These are phyloP conservation scores for Lucilia sericata DNA, from an alignment of 1,140 invertebrate species.

Conservation along the genomic window DNA sequence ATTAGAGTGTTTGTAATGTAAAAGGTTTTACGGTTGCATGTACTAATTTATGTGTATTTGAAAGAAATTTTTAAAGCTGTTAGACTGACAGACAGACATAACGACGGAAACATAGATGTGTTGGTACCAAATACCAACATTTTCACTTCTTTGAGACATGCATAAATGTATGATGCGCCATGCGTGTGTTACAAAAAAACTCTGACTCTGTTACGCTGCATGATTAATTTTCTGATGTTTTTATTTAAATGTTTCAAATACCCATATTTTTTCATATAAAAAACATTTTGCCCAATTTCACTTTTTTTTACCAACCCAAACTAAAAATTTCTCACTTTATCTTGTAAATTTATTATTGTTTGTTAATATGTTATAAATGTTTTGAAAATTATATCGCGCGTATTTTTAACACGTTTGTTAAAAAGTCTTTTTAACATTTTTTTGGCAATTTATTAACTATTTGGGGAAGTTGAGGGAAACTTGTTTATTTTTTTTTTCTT, in stretches of 20 bases:
- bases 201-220: neutral
- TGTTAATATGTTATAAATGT: conserved; percentile 24
- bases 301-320: too few species aligned
- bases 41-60: too few species aligned
- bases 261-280: neutral
- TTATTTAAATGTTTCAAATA: neutral
- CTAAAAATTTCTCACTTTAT: neutral
- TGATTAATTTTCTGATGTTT: neutral
- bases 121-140: too few species aligned
- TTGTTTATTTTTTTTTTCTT: neutral
- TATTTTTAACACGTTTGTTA: neutral
- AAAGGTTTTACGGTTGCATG: too few species aligned
- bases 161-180: neutral
- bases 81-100: too few species aligned
- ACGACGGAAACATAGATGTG: too few species aligned
- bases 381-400: neutral
- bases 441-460: conserved; percentile 31
- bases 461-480: neutral
- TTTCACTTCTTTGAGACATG: too few species aligned
- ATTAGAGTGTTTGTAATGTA: too few species aligned
- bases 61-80: too few species aligned
- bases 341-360: conserved; percentile 8
- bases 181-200: neutral
- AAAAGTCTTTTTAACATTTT: neutral
- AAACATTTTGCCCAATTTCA: neutral